Evolutionary conservation across 2,797 vertebrate genomes (phyloP), one percentile per base, ranked within the genome.

Genomic region (Champsocephalus esox): DNA sequence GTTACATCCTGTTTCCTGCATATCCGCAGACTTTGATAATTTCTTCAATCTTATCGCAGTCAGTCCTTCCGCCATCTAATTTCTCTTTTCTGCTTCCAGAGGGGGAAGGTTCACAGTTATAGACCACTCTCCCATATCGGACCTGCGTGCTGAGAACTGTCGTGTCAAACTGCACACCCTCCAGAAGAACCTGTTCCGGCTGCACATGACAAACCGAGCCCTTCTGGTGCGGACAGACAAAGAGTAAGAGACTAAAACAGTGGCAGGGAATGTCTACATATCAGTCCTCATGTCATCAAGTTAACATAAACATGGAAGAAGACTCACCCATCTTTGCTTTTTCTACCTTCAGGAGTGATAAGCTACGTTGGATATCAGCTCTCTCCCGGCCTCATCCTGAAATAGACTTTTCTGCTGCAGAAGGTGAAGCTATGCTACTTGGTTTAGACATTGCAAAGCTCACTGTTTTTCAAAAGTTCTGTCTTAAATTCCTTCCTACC

Each of bases 281-380:
- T 21, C 56, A 16, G 2, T 32, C 70, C 17, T 21, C 0, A 38
- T 3, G 19, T 52, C 3, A 21, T 12, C 41, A 61, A 43, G 50
- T 21, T 7, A 38, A 38, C 16, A 32, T 11, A 44, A 28, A n/a
- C 28, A 4, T 19, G 65, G 14, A 12, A 70, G 5, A 21, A 32
- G 6, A 19, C 38, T 7, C 2, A 70, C 12, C 2, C 9, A 4
- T 57, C 8, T 64, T 55, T 72, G 9, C 16, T 34, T 64, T 87
- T 41, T 45, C 44, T 24, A 38, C n/a, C 87, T 82, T 51, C 86
- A 99, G 98, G 90, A 97, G 96, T 80, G 97, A 99, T 93, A 99
- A 99, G 91, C 93, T 98, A 75, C 96, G 98, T 2, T 99, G 98
- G 98, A 97, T 99, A 92, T 98, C 97, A 4, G 97, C 98, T 44